Conservation (phyloP, 2,113 vertebrate species). For the Oplegnathus fasciatus region DNA sequence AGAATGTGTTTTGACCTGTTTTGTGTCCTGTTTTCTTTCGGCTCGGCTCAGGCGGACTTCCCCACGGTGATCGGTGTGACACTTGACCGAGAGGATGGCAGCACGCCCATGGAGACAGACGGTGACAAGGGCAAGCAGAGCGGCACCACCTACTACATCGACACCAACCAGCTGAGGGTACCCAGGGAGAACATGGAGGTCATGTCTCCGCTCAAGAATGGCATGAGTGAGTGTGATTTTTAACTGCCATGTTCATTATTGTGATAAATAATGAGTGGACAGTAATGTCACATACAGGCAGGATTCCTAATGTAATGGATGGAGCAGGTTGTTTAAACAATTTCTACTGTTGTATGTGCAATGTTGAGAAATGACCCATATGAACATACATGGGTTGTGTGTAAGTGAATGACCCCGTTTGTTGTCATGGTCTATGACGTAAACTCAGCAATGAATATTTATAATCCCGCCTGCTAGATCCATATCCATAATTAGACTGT, state of each 20-base stretch:
- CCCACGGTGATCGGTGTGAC: constrained; percentile 97
- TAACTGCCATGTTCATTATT: neutral
- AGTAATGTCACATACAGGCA: neutral
- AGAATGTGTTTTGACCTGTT: neutral
- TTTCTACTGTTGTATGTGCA: neutral
- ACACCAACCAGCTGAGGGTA: constrained; percentile 96
- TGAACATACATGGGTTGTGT: neutral
- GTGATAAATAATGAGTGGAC: neutral
- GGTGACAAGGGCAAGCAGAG: constrained; percentile 96
- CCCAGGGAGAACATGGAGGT: constrained; percentile 97
- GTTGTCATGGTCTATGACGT: constrained; percentile 17
- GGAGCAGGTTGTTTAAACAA: neutral
- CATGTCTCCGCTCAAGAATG: constrained; percentile 97
- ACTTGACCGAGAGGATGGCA: constrained; percentile 95
- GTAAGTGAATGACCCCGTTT: neutral
- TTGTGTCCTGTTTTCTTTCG: neutral
- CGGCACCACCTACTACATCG: constrained; percentile 95
- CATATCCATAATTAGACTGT: constrained; percentile 42
- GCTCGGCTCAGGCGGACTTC: constrained; percentile 92
- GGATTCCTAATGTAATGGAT: neutral
- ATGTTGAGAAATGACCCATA: neutral
- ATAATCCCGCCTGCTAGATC: constrained; percentile 24
- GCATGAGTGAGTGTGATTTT: constrained; percentile 91
- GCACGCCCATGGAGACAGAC: constrained; percentile 95
- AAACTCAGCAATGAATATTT: constrained; percentile 25